Evolutionary conservation across 2,888 invertebrate genomes (phyloP), one percentile per base, ranked within the genome.

Genomic region (Eupeodes luniger): DNA sequence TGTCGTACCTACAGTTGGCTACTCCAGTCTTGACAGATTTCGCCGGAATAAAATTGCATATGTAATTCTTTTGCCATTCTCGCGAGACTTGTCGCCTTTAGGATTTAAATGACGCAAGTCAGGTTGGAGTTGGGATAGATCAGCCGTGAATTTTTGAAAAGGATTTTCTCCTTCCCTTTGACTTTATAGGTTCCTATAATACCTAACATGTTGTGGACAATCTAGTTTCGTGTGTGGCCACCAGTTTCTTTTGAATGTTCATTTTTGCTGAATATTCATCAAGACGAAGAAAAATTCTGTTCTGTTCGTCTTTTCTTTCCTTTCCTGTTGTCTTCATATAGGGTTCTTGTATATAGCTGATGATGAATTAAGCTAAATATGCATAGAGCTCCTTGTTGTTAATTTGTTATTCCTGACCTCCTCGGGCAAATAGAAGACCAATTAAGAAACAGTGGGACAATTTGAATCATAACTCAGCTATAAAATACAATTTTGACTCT

Each of bases 171-270:
- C 27, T 27, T 27, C 27, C 27, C 27, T 27, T 27, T 27, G 27
- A 27, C 2, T 27, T 47, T 34, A 34, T n/a, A n/a, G 0, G 12
- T 12, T 19, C 4, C 55, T 34, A 27, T 27, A 27, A 2, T 27
- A 27, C 27, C 34, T 51, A 47, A 12, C 5, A 36, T 6, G 19
- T 44, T 66, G 77, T 64, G 55, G 53, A 66, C 53, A 53, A 34
- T 80, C 66, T n/a, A 51, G 78, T 86, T 69, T 75, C 79, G 88
- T 85, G 88, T 88, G 88, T 88, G 84, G 88, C 70, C 84, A 14
- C 10, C 11, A 72, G 64, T 47, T 44, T 19, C 27, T 34, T 55
- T 55, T 27, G 11, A 57, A 27, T 47, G 19, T 64, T 51, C 34
- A 53, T 1, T 57, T 64, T 69, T 72, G 10, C 47, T 83, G 87